These are phyloP conservation scores for Gryllus longicercus DNA, from an alignment of 2,888 invertebrate species.

Conservation along the genomic window DNA sequence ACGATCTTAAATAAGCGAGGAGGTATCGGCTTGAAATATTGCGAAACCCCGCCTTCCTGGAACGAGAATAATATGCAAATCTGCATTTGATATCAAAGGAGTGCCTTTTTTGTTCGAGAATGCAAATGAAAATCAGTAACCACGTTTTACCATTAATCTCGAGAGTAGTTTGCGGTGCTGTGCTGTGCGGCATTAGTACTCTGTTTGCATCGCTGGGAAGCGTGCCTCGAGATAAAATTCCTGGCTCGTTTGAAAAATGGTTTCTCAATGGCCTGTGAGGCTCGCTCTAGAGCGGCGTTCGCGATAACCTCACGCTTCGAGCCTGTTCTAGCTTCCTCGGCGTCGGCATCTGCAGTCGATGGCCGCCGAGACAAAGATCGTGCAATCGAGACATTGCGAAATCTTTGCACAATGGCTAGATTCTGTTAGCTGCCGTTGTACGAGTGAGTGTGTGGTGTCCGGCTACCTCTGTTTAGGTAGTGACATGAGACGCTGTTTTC, in stretches of 20 bases:
- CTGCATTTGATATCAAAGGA: background rate
- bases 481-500: too few species aligned
- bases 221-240: background rate
- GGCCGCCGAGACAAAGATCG: too few species aligned
- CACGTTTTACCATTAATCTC: conserved; percentile 6
- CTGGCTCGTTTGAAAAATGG: background rate
- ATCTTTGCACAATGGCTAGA: too few species aligned
- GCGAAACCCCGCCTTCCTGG: background rate
- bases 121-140: conserved; percentile 17
- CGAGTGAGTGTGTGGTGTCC: too few species aligned
- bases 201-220: background rate
- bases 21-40: background rate
- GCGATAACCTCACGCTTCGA: background rate
- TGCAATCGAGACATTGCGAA: too few species aligned
- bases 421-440: too few species aligned
- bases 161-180: background rate
- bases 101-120: background rate
- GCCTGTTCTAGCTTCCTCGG: background rate
- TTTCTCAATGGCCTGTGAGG: background rate
- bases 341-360: too few species aligned
- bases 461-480: too few species aligned
- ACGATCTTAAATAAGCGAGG: background rate
- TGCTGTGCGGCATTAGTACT: background rate
- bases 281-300: background rate
- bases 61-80: background rate